Evolutionary conservation across 2,888 invertebrate species (phyloP).

Genomic region (Ametastegia equiseti): DNA sequence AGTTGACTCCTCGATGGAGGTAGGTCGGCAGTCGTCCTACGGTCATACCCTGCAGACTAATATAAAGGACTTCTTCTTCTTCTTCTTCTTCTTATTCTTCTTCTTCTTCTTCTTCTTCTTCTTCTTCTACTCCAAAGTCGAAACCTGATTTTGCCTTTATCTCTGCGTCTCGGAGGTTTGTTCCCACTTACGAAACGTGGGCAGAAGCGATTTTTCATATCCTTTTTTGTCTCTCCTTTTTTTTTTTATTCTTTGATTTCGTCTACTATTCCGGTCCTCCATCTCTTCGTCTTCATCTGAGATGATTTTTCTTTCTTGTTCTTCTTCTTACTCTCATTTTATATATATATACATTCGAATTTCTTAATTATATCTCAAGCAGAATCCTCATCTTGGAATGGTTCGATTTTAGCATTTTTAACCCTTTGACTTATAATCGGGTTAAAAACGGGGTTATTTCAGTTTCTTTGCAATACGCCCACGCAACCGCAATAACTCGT

Average conservation of each 20-base stretch:
- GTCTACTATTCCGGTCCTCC: neutral
- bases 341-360: neutral
- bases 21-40: too few species aligned
- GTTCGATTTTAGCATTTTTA: neutral
- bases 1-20: too few species aligned
- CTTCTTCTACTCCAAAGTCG: neutral
- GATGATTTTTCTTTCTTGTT: neutral
- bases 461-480: too few species aligned
- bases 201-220: slow-evolving; percentile 16
- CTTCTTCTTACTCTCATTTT: neutral
- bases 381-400: neutral
- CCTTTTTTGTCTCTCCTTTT: neutral
- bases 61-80: slow-evolving; percentile 14
- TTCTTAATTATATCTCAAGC: slow-evolving; percentile 21
- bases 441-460: too few species aligned
- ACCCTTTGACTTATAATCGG: too few species aligned
- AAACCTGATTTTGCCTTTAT: slow-evolving; percentile 31
- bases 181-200: slow-evolving; percentile 6
- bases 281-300: neutral
- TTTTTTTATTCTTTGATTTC: neutral
- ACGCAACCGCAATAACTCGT: slow-evolving; percentile 25
- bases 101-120: too few species aligned
- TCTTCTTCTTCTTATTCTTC: too few species aligned
- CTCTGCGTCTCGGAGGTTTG: slow-evolving; percentile 17
- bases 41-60: too few species aligned